Base-by-base conservation (phyloP, 2,888 invertebrate genomes). In the Leptura quadrifasciata region DNA sequence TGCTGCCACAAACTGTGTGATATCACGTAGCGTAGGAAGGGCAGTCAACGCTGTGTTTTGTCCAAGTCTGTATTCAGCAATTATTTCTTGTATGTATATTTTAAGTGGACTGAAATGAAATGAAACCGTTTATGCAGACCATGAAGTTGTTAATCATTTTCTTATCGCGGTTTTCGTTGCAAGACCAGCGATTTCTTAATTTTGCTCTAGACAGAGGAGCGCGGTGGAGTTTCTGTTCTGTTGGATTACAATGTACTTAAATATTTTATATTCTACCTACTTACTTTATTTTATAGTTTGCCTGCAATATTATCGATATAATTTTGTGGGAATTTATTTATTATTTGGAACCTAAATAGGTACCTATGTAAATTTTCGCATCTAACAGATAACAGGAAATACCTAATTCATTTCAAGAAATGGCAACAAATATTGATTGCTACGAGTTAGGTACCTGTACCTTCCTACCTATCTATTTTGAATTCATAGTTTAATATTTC, bases 1-100 rank as follows among this genome's bases (percentile, higher is more conserved):
- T 60, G 73, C 67, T 67, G 69, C 71, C 71, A 61, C 61, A 61
- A 71, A 57, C 61, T 61, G 61, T 69, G 69, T 52, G 71, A 71
- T 71, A 61, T 71, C 71, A 71, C 61, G 71, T 61, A 71, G 71
- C 71, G 71, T 71, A 71, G 71, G 71, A 71, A 71, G 61, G 20
- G 57, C 58, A 21, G 31, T 71, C 68, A 55, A 61, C 24, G 52
- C 21, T 57, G 21, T 52, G 52, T 71, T 71, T 71, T 47, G 71
- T 52, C 27, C 47, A 71, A 27, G 61, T 57, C 58, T 61, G 71
- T 68, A 31, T 52, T 71, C 71, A 71, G 61, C 61, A 71, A 47
- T 71, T 71, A 69, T 71, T 57, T 58, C 27, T 61, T 47, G 24
- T 39, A 61, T 71, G 61, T 71, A 52, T 65, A 24, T 52, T 65